A percentile compares a stretch with the other conserved stretches of the same genome.
Evolutionary conservation across 2,797 vertebrate genomes (phyloP).

Genomic region (Vultur gryphus): DNA sequence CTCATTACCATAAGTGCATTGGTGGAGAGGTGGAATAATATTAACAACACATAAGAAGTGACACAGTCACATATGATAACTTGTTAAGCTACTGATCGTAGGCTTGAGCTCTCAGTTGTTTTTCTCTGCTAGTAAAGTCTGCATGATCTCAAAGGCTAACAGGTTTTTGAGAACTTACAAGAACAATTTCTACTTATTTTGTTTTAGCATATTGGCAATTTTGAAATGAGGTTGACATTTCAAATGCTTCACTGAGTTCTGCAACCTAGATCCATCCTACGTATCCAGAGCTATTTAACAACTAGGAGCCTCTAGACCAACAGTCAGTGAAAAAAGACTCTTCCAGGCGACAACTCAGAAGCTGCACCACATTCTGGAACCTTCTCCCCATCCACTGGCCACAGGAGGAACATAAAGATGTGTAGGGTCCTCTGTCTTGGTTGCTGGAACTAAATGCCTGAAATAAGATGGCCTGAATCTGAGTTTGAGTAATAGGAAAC

Average conservation of each 20-base stretch:
- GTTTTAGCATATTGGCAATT: background rate
- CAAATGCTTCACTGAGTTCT: background rate
- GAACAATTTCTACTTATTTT: background rate
- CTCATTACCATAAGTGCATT: background rate
- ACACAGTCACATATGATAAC: accelerated
- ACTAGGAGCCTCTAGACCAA: background rate
- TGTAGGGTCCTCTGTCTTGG: background rate
- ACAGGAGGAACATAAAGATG: background rate
- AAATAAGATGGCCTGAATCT: background rate
- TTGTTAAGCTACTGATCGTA: background rate
- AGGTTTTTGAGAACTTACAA: background rate
- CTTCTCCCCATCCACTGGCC: background rate
- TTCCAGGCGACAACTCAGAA: background rate
- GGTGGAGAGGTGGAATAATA: background rate
- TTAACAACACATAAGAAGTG: background rate
- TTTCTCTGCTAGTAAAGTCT: background rate
- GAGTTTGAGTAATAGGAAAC: background rate
- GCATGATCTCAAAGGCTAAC: background rate
- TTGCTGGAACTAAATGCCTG: background rate
- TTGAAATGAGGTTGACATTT: background rate
- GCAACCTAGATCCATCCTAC: background rate
- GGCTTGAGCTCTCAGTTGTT: background rate
- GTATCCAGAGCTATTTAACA: background rate
- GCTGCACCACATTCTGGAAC: background rate
- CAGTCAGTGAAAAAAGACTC: background rate